Evolutionary conservation across 2,797 vertebrate species (phyloP).

Genomic region (Pantherophis vulpinus): DNA sequence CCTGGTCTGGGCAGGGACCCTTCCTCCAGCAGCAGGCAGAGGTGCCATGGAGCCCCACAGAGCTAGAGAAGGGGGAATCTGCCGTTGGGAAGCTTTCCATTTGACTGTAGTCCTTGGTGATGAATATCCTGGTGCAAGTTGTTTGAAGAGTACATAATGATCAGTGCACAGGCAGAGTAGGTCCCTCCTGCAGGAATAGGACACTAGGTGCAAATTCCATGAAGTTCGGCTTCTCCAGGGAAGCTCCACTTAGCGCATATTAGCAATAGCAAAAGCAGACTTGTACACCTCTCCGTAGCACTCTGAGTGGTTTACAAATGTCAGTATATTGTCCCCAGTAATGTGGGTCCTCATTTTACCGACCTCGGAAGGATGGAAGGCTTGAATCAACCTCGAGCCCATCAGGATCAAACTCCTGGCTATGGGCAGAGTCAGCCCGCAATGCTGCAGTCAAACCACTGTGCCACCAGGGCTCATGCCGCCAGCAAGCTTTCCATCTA

Average conservation of each 20-base stretch:
- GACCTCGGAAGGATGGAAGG: neutral
- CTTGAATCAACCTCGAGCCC: neutral
- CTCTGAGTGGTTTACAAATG: neutral
- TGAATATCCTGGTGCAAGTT: neutral
- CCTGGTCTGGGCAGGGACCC: neutral
- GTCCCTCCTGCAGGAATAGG: neutral
- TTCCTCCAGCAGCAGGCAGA: neutral
- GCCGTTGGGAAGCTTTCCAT: neutral
- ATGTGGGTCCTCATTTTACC: neutral
- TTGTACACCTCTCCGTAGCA: neutral
- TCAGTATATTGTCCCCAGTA: neutral
- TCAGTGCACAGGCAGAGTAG: neutral
- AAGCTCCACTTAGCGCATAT: neutral
- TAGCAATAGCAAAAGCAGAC: neutral
- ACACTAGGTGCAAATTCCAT: neutral
- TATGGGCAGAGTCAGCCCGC: neutral
- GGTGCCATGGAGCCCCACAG: neutral
- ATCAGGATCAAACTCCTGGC: neutral
- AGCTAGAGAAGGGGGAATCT: neutral
- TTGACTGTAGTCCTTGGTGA: neutral
- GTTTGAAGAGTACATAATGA: neutral
- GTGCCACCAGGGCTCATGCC: neutral
- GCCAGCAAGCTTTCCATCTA: neutral
- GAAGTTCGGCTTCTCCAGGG: neutral
- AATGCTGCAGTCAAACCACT: neutral